A percentile compares a stretch with the other conserved stretches of the same genome.
Conservation (phyloP, 2,888 invertebrate genomes). For the Acrobasis repandana region DNA sequence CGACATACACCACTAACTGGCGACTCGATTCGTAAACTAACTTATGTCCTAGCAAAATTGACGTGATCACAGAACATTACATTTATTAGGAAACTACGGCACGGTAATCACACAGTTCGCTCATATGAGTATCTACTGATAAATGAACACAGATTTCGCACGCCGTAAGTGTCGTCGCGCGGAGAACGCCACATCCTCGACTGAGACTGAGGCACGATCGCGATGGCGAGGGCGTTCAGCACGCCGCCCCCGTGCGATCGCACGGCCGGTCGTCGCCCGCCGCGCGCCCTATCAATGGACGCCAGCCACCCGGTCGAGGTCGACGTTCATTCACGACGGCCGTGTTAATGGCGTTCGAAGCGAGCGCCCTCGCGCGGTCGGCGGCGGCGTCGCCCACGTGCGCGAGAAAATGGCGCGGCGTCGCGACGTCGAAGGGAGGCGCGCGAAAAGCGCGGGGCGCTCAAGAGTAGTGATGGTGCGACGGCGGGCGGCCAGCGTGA, state of each 20-base stretch:
- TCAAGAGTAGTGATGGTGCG: conserved; percentile 67
- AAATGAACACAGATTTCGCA: conserved; percentile 80
- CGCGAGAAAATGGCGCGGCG: conserved; percentile 82
- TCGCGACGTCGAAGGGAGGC: conserved; percentile 74
- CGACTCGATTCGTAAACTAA: conserved; percentile 41
- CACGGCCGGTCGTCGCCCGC: conserved; percentile 71
- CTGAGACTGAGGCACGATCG: conserved; percentile 78
- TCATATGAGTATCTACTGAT: conserved; percentile 68
- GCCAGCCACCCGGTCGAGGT: conserved; percentile 75
- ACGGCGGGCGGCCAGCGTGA: conserved; percentile 54
- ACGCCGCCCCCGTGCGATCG: conserved; percentile 72
- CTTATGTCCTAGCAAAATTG: conserved; percentile 66
- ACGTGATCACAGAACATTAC: conserved; percentile 78
- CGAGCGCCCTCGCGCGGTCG: conserved; percentile 69
- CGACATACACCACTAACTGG: conserved; percentile 35
- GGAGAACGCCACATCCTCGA: conserved; percentile 81
- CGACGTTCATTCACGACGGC: conserved; percentile 80
- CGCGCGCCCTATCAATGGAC: conserved; percentile 76
- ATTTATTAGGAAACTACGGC: conserved; percentile 61
- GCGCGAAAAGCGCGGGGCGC: conserved; percentile 78
- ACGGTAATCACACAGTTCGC: conserved; percentile 57
- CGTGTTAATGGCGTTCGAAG: conserved; percentile 75
- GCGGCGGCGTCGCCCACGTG: conserved; percentile 74
- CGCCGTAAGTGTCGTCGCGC: conserved; percentile 73
- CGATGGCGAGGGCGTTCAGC: conserved; percentile 70